Conservation (phyloP, 2,888 invertebrate species). For the Diplazon laetatorius region DNA sequence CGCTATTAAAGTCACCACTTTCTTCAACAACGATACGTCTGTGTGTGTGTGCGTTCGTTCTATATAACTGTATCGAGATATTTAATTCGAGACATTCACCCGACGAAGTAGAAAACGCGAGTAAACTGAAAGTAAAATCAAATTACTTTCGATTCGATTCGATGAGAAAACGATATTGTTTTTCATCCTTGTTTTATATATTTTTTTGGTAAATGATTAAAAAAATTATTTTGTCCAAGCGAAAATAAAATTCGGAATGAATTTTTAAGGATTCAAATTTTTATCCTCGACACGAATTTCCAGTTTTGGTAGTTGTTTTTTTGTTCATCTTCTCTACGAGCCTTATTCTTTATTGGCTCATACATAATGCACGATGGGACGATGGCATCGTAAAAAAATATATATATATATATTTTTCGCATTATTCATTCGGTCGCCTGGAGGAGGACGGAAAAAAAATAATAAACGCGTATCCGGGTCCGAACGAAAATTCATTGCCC, state of each 20-base stretch:
- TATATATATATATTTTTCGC: neutral
- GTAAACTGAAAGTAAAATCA: neutral
- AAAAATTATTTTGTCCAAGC: no score
- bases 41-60: neutral
- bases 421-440: neutral
- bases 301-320: no score
- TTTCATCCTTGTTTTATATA: neutral
- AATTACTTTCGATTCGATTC: constrained; percentile 3
- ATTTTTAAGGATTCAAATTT: no score
- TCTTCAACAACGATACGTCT: constrained; percentile 13
- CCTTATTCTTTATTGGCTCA: no score
- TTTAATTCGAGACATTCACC: constrained; percentile 12
- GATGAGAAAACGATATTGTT: neutral
- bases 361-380: no score
- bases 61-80: neutral
- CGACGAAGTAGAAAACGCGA: neutral
- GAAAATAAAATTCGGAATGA: no score
- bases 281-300: no score
- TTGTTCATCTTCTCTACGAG: no score
- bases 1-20: constrained; percentile 9
- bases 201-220: neutral
- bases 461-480: neutral
- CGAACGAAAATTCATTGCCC: neutral
- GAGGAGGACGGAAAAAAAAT: no score
- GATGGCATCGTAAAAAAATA: no score